Conservation (phyloP, 2,113 vertebrate species). For the Nymphicus hollandicus region DNA sequence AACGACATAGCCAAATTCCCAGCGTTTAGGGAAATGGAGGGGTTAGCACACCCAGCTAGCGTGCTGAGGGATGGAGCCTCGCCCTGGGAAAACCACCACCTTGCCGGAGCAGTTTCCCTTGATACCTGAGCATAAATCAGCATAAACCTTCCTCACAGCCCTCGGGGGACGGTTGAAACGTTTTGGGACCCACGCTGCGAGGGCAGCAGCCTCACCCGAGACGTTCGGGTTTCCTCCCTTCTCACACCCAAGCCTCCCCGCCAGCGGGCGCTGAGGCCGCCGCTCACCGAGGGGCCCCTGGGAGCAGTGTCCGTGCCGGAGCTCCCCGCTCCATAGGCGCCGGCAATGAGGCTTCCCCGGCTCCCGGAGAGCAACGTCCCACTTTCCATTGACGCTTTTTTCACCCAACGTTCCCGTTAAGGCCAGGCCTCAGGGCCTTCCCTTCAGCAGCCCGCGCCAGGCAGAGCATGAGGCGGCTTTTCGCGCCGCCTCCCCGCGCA, state of each 20-base stretch:
- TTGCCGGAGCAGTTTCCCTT: background rate
- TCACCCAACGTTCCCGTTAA: background rate
- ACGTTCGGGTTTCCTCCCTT: background rate
- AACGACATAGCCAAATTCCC: background rate
- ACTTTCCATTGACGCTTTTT: background rate
- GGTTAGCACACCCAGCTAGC: background rate
- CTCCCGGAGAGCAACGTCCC: fast-evolving
- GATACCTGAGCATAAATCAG: background rate
- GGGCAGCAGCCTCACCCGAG: background rate
- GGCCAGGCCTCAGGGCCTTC: background rate
- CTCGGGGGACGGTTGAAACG: background rate
- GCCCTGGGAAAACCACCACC: background rate
- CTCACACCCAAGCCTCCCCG: background rate
- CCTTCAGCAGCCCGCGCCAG: background rate
- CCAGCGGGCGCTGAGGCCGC: fast-evolving
- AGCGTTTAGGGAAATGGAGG: background rate
- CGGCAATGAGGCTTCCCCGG: fast-evolving
- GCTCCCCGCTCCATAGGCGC: too few relatives aligned
- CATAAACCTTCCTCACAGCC: background rate
- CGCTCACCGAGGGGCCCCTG: background rate
- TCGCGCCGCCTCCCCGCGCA: background rate
- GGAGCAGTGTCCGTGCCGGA: too few relatives aligned
- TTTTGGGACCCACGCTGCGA: fast-evolving
- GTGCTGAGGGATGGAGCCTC: background rate
- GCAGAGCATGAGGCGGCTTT: fast-evolving